Evolutionary conservation across 2,888 invertebrate genomes (phyloP).

Genomic region (Noctua fimbriata): DNA sequence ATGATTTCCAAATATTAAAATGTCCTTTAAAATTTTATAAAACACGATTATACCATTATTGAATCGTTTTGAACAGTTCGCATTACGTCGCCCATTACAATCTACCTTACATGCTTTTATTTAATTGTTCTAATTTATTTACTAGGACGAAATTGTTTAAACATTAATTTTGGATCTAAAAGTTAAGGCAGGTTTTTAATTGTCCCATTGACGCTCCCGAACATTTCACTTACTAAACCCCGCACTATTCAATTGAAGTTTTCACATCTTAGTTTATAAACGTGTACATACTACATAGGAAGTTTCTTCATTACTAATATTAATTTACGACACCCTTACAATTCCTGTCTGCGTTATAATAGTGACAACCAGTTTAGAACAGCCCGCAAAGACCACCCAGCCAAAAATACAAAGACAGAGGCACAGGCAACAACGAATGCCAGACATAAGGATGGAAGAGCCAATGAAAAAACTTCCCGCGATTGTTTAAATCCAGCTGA

Average conservation of each 20-base stretch:
- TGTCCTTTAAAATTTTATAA: constrained; percentile 49
- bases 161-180: constrained; percentile 49
- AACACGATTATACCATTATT: constrained; percentile 41
- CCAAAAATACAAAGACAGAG: constrained; percentile 18
- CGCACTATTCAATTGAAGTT: constrained; percentile 27
- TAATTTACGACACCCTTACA: constrained; percentile 9
- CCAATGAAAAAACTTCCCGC: constrained; percentile 68
- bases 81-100: constrained; percentile 26
- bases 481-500: constrained; percentile 83
- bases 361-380: constrained; percentile 15
- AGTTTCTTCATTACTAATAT: constrained; percentile 61
- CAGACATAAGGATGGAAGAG: constrained; percentile 5
- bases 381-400: constrained; percentile 7
- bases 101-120: constrained; percentile 27
- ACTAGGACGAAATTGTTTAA: constrained; percentile 53
- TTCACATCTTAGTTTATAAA: constrained; percentile 48
- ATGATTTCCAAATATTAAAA: constrained; percentile 33
- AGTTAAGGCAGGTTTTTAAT: constrained; percentile 63
- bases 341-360: constrained; percentile 18
- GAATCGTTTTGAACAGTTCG: constrained; percentile 42
- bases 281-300: constrained; percentile 58
- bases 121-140: constrained; percentile 43
- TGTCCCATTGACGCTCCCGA: constrained; percentile 42
- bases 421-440: constrained; percentile 8
- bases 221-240: constrained; percentile 29